Evolutionary conservation across 2,888 invertebrate genomes (phyloP).

Genomic region (Mesodorylaimus sp.): DNA sequence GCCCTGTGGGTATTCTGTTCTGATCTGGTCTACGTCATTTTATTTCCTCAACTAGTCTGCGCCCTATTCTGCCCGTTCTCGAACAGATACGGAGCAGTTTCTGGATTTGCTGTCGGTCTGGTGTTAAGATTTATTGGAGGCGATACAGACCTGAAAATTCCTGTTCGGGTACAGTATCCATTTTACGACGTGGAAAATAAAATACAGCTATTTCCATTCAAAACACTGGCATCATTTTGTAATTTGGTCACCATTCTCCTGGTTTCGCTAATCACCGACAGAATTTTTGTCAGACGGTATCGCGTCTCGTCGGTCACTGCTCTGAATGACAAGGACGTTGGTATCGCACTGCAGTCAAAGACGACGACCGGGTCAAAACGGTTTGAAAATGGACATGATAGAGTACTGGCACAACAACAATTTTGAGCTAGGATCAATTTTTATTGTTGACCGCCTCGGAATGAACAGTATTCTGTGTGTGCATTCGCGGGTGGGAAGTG

Average conservation of each 20-base stretch:
- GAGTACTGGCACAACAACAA: too few species aligned
- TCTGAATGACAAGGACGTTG: too few species aligned
- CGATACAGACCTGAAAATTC: constrained; percentile 17
- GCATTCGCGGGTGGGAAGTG: too few species aligned
- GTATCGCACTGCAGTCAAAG: too few species aligned
- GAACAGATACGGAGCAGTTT: neutral
- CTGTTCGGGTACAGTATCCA: constrained; percentile 22
- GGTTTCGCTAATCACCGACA: too few species aligned
- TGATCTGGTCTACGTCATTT: constrained; percentile 90
- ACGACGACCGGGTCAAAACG: too few species aligned
- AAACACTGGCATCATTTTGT: neutral
- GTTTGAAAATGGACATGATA: too few species aligned
- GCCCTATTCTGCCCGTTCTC: constrained; percentile 47
- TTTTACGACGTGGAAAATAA: constrained; percentile 13
- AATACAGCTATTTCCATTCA: neutral
- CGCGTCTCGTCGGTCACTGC: too few species aligned
- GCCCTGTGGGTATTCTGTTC: constrained; percentile 97
- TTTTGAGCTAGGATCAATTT: too few species aligned
- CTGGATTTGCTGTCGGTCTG: constrained; percentile 17
- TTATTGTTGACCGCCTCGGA: too few species aligned
- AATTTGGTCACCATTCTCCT: neutral
- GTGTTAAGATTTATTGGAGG: constrained; percentile 24
- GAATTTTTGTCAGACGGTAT: too few species aligned
- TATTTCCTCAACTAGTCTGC: constrained; percentile 92
- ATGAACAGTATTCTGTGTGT: too few species aligned